Conservation (phyloP, 2,888 invertebrate species). For the Ormyrus labotus region DNA sequence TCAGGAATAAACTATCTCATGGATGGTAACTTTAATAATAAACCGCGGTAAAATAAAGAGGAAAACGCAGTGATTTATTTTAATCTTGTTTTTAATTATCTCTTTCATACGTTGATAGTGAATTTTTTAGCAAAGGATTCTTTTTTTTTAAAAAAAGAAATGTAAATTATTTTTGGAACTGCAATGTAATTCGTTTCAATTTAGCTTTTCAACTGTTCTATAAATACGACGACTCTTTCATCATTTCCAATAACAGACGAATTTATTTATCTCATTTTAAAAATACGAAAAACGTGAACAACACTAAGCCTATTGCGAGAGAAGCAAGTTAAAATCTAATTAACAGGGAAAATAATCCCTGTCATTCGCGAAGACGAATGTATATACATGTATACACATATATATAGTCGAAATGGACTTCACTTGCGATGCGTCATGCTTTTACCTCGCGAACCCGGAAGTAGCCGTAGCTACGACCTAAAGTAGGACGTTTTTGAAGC, state of each 20-base stretch:
- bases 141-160: too few species aligned
- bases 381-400: too few species aligned
- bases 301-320: too few species aligned
- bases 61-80: neutral
- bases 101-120: too few species aligned
- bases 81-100: neutral
- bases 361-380: neutral
- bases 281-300: too few species aligned
- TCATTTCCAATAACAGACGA: neutral
- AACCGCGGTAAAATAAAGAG: neutral
- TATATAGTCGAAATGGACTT: slow-evolving; percentile 26
- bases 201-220: neutral
- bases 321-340: neutral
- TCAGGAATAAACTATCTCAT: neutral
- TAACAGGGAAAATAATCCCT: slow-evolving; percentile 11
- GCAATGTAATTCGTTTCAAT: too few species aligned
- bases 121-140: too few species aligned
- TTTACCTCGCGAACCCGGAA: slow-evolving; percentile 40
- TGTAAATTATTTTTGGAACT: too few species aligned
- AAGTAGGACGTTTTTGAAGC: slow-evolving; percentile 24
- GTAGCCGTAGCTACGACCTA: neutral
- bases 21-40: slow-evolving; percentile 3
- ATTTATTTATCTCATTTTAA: neutral
- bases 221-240: neutral
- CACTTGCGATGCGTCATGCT: slow-evolving; percentile 33